phyloP scores from a whole-genome alignment of 2,888 invertebrate species.

The Andrena haemorrhoa region DNA sequence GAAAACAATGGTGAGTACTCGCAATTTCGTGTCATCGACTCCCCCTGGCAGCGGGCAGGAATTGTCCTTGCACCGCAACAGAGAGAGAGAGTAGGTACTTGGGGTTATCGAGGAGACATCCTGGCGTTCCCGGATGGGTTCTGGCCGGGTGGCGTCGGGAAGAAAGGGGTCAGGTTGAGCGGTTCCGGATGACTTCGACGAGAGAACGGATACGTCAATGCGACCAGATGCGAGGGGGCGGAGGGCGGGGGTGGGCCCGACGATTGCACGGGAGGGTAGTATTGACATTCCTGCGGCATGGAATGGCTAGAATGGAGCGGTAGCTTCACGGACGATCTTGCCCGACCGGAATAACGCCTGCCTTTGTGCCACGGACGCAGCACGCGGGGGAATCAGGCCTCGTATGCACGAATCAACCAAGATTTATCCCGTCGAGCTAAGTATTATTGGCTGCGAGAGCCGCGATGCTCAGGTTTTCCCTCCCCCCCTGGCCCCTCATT shows the following conservation, averaged over 20 bases:
- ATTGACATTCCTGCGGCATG: constrained; percentile 69
- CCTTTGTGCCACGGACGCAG: constrained; percentile 52
- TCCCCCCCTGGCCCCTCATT: neutral
- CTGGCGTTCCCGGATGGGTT: constrained; percentile 27
- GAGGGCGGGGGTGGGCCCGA: constrained; percentile 22
- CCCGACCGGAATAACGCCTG: constrained; percentile 60
- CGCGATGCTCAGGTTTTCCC: constrained; percentile 13
- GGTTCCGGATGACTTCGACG: constrained; percentile 63
- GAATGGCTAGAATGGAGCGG: constrained; percentile 68
- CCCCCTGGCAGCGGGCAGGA: constrained; percentile 47
- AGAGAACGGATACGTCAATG: constrained; percentile 63
- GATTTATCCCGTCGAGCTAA: constrained; percentile 56
- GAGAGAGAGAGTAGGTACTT: constrained; percentile 48
- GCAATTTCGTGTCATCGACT: constrained; percentile 79
- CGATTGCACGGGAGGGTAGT: constrained; percentile 61
- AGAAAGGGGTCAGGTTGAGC: constrained; percentile 67
- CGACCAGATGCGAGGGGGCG: constrained; percentile 27
- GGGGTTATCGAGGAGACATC: constrained; percentile 34
- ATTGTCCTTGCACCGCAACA: constrained; percentile 62
- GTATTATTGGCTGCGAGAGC: constrained; percentile 50
- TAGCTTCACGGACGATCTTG: constrained; percentile 62
- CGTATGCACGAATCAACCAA: constrained; percentile 62
- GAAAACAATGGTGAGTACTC: constrained; percentile 80
- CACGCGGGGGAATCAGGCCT: constrained; percentile 30
- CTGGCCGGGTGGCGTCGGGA: constrained; percentile 45